phyloP scores from a whole-genome alignment of 2,797 vertebrate genomes.

The Ptychadena robeensis region DNA sequence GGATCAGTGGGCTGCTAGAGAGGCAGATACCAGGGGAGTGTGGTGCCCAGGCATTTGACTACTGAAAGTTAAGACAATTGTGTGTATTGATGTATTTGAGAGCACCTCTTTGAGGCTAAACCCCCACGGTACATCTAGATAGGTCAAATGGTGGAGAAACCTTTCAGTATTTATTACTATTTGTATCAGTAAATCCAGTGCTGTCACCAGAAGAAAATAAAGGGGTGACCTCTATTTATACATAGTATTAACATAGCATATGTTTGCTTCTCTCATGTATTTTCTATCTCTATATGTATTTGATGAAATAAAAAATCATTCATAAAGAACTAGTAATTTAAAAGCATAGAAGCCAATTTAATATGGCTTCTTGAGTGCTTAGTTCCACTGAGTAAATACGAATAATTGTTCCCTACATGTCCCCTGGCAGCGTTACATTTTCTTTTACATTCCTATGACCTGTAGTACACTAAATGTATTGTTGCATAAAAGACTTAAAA shows the following conservation, averaged over 20 bases:
- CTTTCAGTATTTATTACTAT: too few species aligned
- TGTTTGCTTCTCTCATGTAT: neutral
- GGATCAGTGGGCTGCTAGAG: too few species aligned
- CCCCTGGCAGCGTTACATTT: constrained; percentile 29
- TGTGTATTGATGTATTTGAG: too few species aligned
- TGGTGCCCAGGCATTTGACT: too few species aligned
- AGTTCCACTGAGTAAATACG: constrained; percentile 51
- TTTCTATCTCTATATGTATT: neutral
- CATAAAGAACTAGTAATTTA: constrained; percentile 25
- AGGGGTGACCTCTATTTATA: too few species aligned
- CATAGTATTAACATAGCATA: neutral
- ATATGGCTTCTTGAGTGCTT: constrained; percentile 23
- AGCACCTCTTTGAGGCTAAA: too few species aligned
- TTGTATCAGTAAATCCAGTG: too few species aligned
- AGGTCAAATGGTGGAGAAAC: too few species aligned
- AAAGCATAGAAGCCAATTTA: constrained; percentile 32
- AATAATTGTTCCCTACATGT: constrained; percentile 47
- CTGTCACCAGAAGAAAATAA: too few species aligned
- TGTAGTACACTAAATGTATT: constrained; percentile 47
- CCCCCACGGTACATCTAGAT: too few species aligned
- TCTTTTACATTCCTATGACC: constrained; percentile 41
- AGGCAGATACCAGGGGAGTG: too few species aligned
- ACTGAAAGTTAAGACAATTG: too few species aligned
- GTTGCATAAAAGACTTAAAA: constrained; percentile 40
- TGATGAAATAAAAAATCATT: neutral